phyloP scores from a whole-genome alignment of 2,888 invertebrate genomes.

The Galerucella pusilla region DNA sequence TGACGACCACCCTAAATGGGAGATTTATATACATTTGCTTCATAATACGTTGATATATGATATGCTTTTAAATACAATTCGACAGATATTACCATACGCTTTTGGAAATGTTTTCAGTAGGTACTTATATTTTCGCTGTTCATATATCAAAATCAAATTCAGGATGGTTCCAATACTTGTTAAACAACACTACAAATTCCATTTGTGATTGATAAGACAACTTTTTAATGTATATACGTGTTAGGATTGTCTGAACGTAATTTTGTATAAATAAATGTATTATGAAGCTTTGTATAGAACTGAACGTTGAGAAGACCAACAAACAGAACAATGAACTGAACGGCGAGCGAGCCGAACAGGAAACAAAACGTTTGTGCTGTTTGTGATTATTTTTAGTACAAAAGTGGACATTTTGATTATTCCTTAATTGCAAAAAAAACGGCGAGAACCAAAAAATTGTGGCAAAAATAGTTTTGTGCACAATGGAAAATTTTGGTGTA shows the following conservation, averaged over 20 bases:
- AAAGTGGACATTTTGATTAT: no score
- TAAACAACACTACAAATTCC: slow-evolving; percentile 2
- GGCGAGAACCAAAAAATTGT: no score
- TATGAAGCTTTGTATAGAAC: neutral
- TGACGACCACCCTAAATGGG: no score
- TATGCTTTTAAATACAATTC: neutral
- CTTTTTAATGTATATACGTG: neutral
- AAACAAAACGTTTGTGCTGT: no score
- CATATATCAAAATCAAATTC: slow-evolving; percentile 4
- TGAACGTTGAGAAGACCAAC: no score
- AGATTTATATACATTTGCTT: neutral
- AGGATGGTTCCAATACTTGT: neutral
- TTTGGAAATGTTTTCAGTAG: slow-evolving; percentile 6
- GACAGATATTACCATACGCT: neutral
- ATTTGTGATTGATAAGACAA: neutral
- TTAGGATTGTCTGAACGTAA: neutral
- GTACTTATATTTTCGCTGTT: slow-evolving; percentile 6
- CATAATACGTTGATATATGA: neutral
- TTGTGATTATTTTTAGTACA: no score
- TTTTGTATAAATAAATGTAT: neutral
- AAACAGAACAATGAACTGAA: no score
- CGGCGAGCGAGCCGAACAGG: no score
- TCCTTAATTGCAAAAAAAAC: no score
- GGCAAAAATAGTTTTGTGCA: no score
- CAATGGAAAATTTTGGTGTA: no score